These are phyloP conservation scores for Saccostrea cuccullata DNA, from an alignment of 1,140 invertebrate genomes.

Conservation along the genomic window DNA sequence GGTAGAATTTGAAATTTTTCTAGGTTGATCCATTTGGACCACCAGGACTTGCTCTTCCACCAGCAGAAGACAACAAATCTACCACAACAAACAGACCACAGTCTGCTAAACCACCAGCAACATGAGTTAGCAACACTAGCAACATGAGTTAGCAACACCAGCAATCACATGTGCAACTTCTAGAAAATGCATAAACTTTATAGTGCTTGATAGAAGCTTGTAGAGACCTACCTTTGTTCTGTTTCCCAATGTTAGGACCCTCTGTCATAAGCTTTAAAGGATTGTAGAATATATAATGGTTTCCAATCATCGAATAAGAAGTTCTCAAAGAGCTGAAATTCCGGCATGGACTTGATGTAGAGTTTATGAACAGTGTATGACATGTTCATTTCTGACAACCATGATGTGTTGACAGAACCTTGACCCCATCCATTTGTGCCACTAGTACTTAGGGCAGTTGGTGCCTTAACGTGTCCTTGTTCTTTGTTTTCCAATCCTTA, in stretches of 20 bases:
- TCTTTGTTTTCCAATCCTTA: no score
- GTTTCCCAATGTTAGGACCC: not conserved
- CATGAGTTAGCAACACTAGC: not conserved
- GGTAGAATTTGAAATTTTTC: not conserved
- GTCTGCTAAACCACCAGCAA: slow-evolving; percentile 32
- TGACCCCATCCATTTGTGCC: not conserved
- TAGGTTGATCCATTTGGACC: slow-evolving; percentile 54
- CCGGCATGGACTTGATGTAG: not conserved
- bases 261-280: not conserved
- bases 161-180: not conserved
- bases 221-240: not conserved
- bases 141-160: not conserved
- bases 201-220: slow-evolving; percentile 23
- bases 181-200: not conserved
- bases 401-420: not conserved
- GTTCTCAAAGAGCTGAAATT: not conserved
- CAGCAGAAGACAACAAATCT: not conserved
- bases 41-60: slow-evolving; percentile 30
- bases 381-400: not conserved
- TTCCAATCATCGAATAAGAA: slow-evolving; percentile 13
- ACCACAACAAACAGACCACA: slow-evolving; percentile 22
- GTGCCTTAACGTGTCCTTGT: no score
- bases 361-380: not conserved
- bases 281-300: not conserved
- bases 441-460: no score